phyloP scores from a whole-genome alignment of 2,888 invertebrate genomes.

The Psococerastis gibbosa region DNA sequence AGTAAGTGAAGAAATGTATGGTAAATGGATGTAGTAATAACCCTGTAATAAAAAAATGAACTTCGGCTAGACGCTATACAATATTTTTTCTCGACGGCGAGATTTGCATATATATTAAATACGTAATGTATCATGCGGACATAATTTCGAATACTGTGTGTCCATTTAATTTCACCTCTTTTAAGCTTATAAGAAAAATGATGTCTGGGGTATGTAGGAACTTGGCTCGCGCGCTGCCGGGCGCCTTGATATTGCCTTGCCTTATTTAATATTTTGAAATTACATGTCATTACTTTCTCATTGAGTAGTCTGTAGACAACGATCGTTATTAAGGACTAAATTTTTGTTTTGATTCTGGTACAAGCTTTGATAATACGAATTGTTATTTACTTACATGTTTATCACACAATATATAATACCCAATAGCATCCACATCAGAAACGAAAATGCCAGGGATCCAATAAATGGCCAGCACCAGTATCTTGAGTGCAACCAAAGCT shows the following conservation, averaged over 20 bases:
- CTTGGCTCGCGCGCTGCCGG: too few species aligned
- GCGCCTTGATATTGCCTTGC: too few species aligned
- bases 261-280: too few species aligned
- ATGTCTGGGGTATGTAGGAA: too few species aligned
- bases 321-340: neutral
- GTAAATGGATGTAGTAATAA: slow-evolving; percentile 25
- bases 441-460: slow-evolving; percentile 31
- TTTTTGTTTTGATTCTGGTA: too few species aligned
- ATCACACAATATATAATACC: slow-evolving; percentile 37
- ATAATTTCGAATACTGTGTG: too few species aligned
- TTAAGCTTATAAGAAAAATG: too few species aligned
- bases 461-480: slow-evolving; percentile 37
- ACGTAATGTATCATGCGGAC: neutral
- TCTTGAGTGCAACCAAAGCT: slow-evolving; percentile 38
- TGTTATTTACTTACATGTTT: slow-evolving; percentile 33
- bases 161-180: too few species aligned
- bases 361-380: too few species aligned
- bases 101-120: slow-evolving; percentile 8
- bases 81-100: slow-evolving; percentile 1
- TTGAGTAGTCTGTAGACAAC: neutral
- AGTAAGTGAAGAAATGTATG: slow-evolving; percentile 40
- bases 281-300: too few species aligned
- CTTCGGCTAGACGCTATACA: too few species aligned
- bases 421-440: slow-evolving; percentile 33
- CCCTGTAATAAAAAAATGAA: slow-evolving; percentile 21